phyloP scores from a whole-genome alignment of 2,797 vertebrate species.

The Erethizon dorsatum region DNA sequence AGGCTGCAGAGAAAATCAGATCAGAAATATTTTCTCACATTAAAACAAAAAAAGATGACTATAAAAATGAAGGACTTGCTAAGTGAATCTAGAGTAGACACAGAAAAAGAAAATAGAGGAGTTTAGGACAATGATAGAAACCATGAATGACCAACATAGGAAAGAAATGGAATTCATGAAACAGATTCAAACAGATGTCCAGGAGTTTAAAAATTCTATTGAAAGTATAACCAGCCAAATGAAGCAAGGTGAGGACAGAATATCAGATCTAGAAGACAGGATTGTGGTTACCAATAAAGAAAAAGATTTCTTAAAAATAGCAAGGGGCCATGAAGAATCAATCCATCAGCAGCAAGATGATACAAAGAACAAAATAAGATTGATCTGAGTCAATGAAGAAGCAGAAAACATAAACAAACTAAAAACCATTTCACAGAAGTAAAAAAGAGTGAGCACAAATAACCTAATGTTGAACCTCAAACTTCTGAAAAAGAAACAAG shows the following conservation, averaged over 20 bases:
- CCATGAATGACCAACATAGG: neutral
- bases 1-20: neutral
- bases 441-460: neutral
- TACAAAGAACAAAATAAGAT: neutral
- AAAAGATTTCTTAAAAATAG: neutral
- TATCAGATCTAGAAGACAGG: neutral
- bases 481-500: neutral
- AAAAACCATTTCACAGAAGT: neutral
- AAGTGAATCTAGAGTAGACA: neutral
- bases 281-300: neutral
- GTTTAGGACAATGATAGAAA: neutral
- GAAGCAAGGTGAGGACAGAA: neutral
- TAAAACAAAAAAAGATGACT: neutral
- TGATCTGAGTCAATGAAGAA: neutral
- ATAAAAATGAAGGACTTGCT: neutral
- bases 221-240: neutral
- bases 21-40: neutral
- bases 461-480: neutral
- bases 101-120: neutral
- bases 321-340: neutral
- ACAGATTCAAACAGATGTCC: neutral
- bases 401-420: neutral
- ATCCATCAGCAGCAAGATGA: neutral
- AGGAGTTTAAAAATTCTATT: neutral
- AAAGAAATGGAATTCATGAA: neutral